Evolutionary conservation across 2,113 vertebrate genomes (phyloP).

Genomic region (Aphyosemion australe): DNA sequence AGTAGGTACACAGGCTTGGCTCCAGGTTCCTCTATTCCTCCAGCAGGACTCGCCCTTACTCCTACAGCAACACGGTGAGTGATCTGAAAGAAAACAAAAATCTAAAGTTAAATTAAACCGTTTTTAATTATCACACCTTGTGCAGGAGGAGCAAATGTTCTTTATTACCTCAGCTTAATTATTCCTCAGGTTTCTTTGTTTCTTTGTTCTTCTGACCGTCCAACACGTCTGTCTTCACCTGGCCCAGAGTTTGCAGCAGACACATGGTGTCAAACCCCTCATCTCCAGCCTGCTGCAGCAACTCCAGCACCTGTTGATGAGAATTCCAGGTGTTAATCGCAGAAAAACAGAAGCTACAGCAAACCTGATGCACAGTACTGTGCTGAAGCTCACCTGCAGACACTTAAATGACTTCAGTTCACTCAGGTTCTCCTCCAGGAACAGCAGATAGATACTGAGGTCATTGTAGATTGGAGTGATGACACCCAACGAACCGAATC

Average conservation of each 20-base stretch:
- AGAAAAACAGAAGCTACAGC: not conserved
- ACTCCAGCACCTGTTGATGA: conserved; percentile 83
- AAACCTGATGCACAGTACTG: not conserved
- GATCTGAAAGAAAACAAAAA: conserved; percentile 3
- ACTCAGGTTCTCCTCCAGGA: conserved; percentile 92
- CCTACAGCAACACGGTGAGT: conserved; percentile 10
- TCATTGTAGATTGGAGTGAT: conserved; percentile 85
- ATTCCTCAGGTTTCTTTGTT: conserved; percentile 22
- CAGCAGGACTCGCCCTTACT: conserved; percentile 11
- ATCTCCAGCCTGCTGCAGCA: conserved; percentile 83
- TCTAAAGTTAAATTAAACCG: conserved; percentile 10
- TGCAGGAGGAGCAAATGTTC: not conserved
- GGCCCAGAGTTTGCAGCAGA: conserved; percentile 85
- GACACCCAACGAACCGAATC: conserved; percentile 84
- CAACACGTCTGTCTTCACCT: conserved; percentile 86
- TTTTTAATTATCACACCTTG: not conserved
- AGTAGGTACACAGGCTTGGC: conserved; percentile 10
- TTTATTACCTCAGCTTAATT: conserved; percentile 47
- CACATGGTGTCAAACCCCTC: conserved; percentile 86
- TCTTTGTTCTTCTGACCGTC: conserved; percentile 78
- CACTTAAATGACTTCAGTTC: conserved; percentile 94
- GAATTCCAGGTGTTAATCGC: not conserved
- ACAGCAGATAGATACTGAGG: conserved; percentile 92
- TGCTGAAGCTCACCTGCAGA: conserved; percentile 79
- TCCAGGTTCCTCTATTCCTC: conserved; percentile 30